These are phyloP conservation scores for Chalcosyrphus nemorum DNA, from an alignment of 2,888 invertebrate species.

Conservation along the genomic window DNA sequence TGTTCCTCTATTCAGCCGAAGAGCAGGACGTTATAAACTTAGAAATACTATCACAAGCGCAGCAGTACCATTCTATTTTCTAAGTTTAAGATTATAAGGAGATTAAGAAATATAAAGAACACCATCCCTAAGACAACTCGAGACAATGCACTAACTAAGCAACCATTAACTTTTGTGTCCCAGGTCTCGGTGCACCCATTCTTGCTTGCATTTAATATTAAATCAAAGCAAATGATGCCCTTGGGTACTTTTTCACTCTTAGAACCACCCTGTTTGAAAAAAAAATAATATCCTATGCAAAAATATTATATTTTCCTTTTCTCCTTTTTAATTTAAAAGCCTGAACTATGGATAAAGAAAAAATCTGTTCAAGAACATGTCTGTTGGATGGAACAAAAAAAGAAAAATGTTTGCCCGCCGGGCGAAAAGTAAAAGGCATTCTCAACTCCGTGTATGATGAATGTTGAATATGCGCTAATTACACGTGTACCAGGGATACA, in stretches of 20 bases:
- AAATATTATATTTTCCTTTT: background rate
- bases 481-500: conserved; percentile 34
- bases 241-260: background rate
- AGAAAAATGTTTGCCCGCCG: background rate
- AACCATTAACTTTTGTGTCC: too few relatives aligned
- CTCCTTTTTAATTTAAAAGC: background rate
- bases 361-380: background rate
- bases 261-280: background rate
- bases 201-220: too few relatives aligned
- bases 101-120: too few relatives aligned
- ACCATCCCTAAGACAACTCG: too few relatives aligned
- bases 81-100: too few relatives aligned
- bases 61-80: too few relatives aligned
- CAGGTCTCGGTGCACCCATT: too few relatives aligned
- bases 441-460: conserved; percentile 5
- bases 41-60: too few relatives aligned
- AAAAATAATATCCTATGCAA: background rate
- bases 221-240: background rate
- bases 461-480: conserved; percentile 55
- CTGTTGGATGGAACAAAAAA: background rate
- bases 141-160: too few relatives aligned
- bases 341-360: background rate
- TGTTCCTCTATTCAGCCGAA: too few relatives aligned
- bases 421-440: background rate
- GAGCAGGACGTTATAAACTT: too few relatives aligned